Evolutionary conservation across 92 coral and sea anemone species (phyloP).

Genomic region (Heteractis magnifica): DNA sequence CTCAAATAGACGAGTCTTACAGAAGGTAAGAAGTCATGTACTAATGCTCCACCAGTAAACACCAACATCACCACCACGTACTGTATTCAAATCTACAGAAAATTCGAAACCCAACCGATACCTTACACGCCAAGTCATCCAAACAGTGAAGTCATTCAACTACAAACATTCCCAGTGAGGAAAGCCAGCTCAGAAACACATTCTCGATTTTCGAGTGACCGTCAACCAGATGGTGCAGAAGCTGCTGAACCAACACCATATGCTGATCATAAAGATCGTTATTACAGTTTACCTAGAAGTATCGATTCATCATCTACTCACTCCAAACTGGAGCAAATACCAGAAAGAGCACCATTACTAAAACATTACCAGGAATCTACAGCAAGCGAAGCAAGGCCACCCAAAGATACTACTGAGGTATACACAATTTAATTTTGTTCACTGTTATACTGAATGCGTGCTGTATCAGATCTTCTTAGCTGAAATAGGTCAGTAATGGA

Average conservation of each 20-base stretch:
- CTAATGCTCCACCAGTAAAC: not conserved
- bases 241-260: slow-evolving; percentile 63
- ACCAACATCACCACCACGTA: not conserved
- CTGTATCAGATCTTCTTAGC: no score
- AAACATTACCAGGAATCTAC: slow-evolving; percentile 32
- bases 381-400: slow-evolving; percentile 29
- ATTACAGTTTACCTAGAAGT: slow-evolving; percentile 45
- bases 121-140: slow-evolving; percentile 67
- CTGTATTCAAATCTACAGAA: slow-evolving; percentile 30
- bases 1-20: slow-evolving; percentile 46
- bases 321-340: slow-evolving; percentile 66
- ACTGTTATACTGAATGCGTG: no score
- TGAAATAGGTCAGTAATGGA: no score
- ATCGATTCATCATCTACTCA: slow-evolving; percentile 51
- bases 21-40: slow-evolving; percentile 31
- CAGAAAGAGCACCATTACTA: slow-evolving; percentile 75
- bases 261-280: slow-evolving; percentile 50
- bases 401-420: not conserved
- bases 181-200: slow-evolving; percentile 56
- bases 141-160: slow-evolving; percentile 57
- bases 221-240: slow-evolving; percentile 98
- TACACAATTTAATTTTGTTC: no score
- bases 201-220: slow-evolving; percentile 69
- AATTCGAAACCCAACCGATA: slow-evolving; percentile 68
- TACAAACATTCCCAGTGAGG: slow-evolving; percentile 65